Evolutionary conservation across 2,888 invertebrate species (phyloP), one percentile per base, ranked within the genome.

Genomic region (Euclidia mi): DNA sequence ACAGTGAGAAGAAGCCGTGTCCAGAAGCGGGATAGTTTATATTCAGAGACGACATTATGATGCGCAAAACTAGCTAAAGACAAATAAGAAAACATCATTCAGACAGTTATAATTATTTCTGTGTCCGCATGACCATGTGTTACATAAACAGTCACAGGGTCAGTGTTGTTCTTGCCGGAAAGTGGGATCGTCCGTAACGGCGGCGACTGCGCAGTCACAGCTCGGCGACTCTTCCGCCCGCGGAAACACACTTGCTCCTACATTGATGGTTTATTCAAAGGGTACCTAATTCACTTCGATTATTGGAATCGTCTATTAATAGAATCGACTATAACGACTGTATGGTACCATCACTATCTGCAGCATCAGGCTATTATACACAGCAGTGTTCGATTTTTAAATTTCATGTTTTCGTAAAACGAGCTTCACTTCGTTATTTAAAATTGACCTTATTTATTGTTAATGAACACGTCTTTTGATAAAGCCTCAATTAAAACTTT

Each of bases 101-200:
- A 29, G 7, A 29, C 9, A 29, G 3, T 0, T 4, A 7, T 34
- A 34, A 34, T 34, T 34, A 34, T 34, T 14, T 34, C 34, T 14
- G 14, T 10, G 34, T 7, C 14, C 6, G 11, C 11, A 29, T 34
- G 34, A 41, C 34, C 52, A 46, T 40, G 25, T 40, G 25, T 31
- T 9, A 12, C 14, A 51, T 51, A 56, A 34, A 47, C 37, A 7
- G 9, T 18, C 2, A 78, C 65, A 81, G 71, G 64, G 75, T 71
- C 63, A 74, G 67, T 66, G 71, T 71, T 77, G 70, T 76, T 56
- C 55, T 68, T 67, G 66, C 76, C 80, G 87, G 88, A 86, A 87
- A 78, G 69, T 65, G 74, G 78, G 67, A 76, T 78, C 65, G 78
- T 71, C 77, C 83, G 83, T 79, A 85, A 86, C 82, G 77, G 61